Evolutionary conservation across 1,140 invertebrate species (phyloP).

Genomic region (Phocides pigmalion): DNA sequence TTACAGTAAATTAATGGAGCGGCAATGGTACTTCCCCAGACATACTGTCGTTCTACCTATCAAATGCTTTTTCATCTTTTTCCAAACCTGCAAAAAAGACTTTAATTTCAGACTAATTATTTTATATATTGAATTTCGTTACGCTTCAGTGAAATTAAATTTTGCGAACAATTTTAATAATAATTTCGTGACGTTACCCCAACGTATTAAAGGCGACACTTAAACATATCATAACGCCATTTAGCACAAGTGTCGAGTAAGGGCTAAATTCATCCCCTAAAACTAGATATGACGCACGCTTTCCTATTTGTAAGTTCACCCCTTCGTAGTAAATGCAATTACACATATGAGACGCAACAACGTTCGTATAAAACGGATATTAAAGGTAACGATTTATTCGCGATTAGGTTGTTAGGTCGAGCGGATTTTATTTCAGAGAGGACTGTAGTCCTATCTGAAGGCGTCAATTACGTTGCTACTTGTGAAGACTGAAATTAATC

Average conservation of each 20-base stretch:
- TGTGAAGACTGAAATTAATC: too few species aligned
- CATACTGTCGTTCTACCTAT: too few species aligned
- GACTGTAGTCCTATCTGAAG: too few species aligned
- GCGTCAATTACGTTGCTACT: too few species aligned
- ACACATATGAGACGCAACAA: background rate
- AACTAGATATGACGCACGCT: background rate
- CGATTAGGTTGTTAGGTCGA: too few species aligned
- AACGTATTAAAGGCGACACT: too few species aligned
- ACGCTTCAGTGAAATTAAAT: background rate
- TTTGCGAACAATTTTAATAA: background rate
- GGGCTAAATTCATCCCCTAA: background rate
- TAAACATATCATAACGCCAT: slow-evolving; percentile 3
- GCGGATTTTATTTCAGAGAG: too few species aligned
- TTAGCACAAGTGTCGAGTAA: background rate
- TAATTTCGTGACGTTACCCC: background rate
- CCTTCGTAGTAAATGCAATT: slow-evolving; percentile 4
- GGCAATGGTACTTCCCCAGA: too few species aligned
- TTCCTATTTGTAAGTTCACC: background rate
- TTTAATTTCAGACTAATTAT: too few species aligned
- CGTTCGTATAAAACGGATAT: background rate
- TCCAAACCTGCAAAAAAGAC: too few species aligned
- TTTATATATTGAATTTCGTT: background rate
- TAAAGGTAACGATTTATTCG: background rate
- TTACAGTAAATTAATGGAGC: too few species aligned
- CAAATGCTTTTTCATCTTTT: too few species aligned